Conservation (phyloP, 1,140 invertebrate species). For the Lordiphosa stackelbergi region DNA sequence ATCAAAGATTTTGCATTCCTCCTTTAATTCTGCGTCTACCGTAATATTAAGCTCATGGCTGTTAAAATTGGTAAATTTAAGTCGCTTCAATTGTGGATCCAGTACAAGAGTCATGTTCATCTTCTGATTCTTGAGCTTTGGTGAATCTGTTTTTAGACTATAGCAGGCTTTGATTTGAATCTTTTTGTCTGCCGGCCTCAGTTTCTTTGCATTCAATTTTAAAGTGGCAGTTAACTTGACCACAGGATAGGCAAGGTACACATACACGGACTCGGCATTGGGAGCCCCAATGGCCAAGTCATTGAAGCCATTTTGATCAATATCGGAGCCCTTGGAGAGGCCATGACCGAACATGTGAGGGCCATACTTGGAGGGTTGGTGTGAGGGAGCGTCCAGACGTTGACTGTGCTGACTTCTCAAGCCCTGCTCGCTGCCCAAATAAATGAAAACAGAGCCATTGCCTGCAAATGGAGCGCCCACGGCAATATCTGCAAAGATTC, state of each 20-base stretch:
- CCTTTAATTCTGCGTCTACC: conserved; percentile 26
- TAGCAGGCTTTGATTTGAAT: conserved; percentile 78
- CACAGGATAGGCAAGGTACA: conserved; percentile 80
- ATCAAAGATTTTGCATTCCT: conserved; percentile 59
- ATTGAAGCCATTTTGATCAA: conserved; percentile 82
- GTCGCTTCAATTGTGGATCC: conserved; percentile 65
- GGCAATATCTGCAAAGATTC: conserved; percentile 81
- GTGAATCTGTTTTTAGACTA: conserved; percentile 57
- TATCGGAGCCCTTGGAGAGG: conserved; percentile 81
- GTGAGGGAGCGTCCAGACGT: conserved; percentile 63
- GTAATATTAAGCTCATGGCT: conserved; percentile 61
- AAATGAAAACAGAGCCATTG: conserved; percentile 83
- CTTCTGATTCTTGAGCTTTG: conserved; percentile 51
- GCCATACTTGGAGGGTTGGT: conserved; percentile 50
- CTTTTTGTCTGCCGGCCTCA: conserved; percentile 77
- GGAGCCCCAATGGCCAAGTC: conserved; percentile 83
- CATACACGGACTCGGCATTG: conserved; percentile 79
- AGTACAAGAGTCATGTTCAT: conserved; percentile 49
- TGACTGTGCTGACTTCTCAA: conserved; percentile 78
- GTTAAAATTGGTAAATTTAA: conserved; percentile 46
- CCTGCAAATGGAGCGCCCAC: conserved; percentile 84
- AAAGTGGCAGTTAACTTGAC: conserved; percentile 78
- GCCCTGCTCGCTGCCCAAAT: conserved; percentile 80
- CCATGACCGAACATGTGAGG: conserved; percentile 79
- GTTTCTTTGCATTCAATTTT: conserved; percentile 76